Base-by-base conservation (phyloP, 2,113 vertebrate genomes). In the Corvus hawaiiensis region DNA sequence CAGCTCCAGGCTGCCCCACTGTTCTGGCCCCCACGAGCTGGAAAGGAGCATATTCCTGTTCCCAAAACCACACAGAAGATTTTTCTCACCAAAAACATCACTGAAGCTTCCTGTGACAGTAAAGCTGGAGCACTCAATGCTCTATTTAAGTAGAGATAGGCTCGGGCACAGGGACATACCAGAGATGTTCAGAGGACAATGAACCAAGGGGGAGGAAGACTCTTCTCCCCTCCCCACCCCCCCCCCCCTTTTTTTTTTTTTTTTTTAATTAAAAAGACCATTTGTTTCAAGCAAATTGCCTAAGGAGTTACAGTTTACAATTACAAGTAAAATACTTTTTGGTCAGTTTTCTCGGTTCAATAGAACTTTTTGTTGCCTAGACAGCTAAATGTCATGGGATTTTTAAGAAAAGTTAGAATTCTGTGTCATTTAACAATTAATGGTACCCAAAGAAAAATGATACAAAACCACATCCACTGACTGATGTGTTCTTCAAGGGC, bases 341-440 rank as follows among this genome's bases (percentile, higher is more conserved):
- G 54, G 80, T 93, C 55, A 51, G 51, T 89, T 96, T 93, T 90
- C 89, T 84, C 32, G 1, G 80, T 84, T 98, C 97, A 98, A 98
- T 96, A 96, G 97, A 88, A 97, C 96, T 96, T 97, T 96, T 96
- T 98, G 97, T 98, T 98, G 95, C 79, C 87, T 92, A 94, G 87
- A 96, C 79, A 96, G 94, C 93, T 96, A 97, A 97, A 96, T 96
- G 97, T 98, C 98, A 98, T 98, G 98, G 91, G 98, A 98, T 98
- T 97, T 94, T 96, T 85, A 96, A 79, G 67, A 98, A 98, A 98
- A 95, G 96, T 97, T 98, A 97, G 97, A 97, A 95, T 90, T 96
- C 64, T 82, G 68, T 79, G 63, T 62, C 26, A 93, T 90, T 95
- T 87, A 94, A 95, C 71, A 88, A 95, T 91, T 91, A 93, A 95